These are phyloP conservation scores for Sminthurides aquaticus DNA, from an alignment of 2,888 invertebrate genomes.

Conservation along the genomic window DNA sequence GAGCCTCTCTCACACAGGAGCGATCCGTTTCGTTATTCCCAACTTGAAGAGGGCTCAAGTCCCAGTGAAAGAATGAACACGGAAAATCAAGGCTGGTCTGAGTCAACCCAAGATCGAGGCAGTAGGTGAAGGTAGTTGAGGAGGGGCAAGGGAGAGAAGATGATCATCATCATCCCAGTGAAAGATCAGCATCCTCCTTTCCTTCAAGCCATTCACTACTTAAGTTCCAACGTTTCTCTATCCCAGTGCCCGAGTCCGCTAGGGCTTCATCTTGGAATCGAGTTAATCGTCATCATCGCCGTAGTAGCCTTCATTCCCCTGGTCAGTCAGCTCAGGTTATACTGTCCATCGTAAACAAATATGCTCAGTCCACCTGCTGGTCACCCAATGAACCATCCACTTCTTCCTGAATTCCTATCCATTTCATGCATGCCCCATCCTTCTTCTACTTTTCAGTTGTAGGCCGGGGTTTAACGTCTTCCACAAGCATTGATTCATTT, in stretches of 20 bases:
- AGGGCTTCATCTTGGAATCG: not conserved
- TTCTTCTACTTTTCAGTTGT: no score
- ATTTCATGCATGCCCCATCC: no score
- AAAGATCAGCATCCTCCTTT: not conserved
- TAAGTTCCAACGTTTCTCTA: not conserved
- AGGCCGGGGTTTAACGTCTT: no score
- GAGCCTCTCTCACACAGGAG: no score
- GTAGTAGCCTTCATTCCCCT: no score
- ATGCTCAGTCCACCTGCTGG: no score
- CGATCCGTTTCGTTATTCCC: not conserved
- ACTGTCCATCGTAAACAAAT: no score
- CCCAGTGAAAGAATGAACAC: conserved; percentile 25
- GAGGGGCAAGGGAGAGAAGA: conserved; percentile 3
- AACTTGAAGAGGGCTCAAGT: conserved; percentile 1
- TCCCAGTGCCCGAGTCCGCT: not conserved
- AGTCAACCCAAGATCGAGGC: conserved; percentile 17
- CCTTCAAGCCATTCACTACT: not conserved
- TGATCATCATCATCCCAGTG: not conserved
- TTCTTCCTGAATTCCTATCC: no score
- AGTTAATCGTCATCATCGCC: not conserved
- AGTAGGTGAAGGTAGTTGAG: conserved; percentile 33
- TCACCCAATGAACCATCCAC: no score
- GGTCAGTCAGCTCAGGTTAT: no score
- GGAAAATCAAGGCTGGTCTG: conserved; percentile 14
- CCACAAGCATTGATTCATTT: no score